A percentile compares a stretch with the other conserved stretches of the same genome.
These are phyloP conservation scores for Sinocyclocheilus maitianheensis DNA, from an alignment of 2,113 vertebrate species.

Conservation along the genomic window DNA sequence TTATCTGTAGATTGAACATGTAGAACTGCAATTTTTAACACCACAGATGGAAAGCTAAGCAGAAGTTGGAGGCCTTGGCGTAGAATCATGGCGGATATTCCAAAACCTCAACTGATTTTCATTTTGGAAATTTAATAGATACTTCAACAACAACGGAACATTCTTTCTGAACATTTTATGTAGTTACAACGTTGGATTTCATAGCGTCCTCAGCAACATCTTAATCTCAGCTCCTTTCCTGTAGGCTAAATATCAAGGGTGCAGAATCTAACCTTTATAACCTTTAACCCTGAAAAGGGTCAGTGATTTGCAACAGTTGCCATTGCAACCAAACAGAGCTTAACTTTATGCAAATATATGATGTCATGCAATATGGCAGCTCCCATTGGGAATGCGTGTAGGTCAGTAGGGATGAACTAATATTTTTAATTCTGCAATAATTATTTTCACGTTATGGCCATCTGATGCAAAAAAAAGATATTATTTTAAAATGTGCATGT, in stretches of 20 bases:
- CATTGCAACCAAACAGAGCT: too few relatives aligned
- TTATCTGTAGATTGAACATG: slow-evolving; percentile 10
- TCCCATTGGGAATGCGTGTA: background rate
- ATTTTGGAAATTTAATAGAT: background rate
- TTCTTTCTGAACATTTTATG: background rate
- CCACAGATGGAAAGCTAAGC: background rate
- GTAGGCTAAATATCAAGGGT: background rate
- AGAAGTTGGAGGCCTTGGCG: background rate
- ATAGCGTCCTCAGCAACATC: background rate
- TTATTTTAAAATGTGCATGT: too few relatives aligned
- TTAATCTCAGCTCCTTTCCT: background rate
- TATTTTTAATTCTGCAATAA: too few relatives aligned
- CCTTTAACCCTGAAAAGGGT: background rate
- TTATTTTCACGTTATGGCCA: too few relatives aligned
- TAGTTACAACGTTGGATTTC: background rate
- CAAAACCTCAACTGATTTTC: background rate
- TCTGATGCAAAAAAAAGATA: too few relatives aligned
- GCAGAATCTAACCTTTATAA: background rate
- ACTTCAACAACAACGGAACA: background rate
- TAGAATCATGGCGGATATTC: background rate
- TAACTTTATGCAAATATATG: background rate
- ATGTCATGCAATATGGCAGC: background rate
- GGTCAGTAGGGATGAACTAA: too few relatives aligned
- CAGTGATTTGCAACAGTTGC: background rate
- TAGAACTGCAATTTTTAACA: background rate